phyloP scores from a whole-genome alignment of 2,888 invertebrate species.

The Plemyria rubiginata region DNA sequence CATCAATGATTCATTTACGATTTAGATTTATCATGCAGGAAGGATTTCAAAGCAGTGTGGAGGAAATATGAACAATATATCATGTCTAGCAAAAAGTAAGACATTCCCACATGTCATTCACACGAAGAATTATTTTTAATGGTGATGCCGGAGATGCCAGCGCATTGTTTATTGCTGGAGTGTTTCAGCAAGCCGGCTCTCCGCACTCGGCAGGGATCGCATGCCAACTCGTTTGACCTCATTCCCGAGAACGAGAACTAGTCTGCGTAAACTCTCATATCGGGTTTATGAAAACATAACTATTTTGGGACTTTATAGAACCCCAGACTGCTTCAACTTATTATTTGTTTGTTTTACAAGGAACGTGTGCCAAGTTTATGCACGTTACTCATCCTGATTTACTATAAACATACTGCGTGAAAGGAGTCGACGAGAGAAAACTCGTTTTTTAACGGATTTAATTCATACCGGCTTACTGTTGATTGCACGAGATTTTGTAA shows the following conservation, averaged over 20 bases:
- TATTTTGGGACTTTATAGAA: slow-evolving; percentile 75
- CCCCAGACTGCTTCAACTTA: slow-evolving; percentile 68
- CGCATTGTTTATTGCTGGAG: slow-evolving; percentile 66
- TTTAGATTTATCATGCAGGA: slow-evolving; percentile 8
- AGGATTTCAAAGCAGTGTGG: background rate
- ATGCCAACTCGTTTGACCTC: slow-evolving; percentile 81
- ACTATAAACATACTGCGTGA: slow-evolving; percentile 59
- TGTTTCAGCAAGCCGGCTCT: slow-evolving; percentile 59
- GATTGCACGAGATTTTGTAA: slow-evolving; percentile 39
- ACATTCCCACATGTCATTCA: slow-evolving; percentile 36
- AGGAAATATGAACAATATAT: slow-evolving; percentile 12
- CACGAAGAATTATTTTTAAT: slow-evolving; percentile 38
- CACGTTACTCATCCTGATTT: slow-evolving; percentile 59
- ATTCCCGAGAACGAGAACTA: slow-evolving; percentile 71
- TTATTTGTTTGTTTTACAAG: slow-evolving; percentile 75
- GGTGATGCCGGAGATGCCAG: slow-evolving; percentile 55
- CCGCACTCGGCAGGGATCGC: slow-evolving; percentile 54
- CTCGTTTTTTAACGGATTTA: slow-evolving; percentile 44
- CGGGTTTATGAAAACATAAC: slow-evolving; percentile 77
- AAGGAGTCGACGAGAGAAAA: slow-evolving; percentile 55
- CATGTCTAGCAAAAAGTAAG: slow-evolving; percentile 20
- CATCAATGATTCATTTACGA: slow-evolving; percentile 34
- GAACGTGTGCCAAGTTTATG: slow-evolving; percentile 74
- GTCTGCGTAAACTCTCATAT: slow-evolving; percentile 80
- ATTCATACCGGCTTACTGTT: slow-evolving; percentile 50